Base-by-base conservation (phyloP, 2,888 invertebrate genomes). In the Teleogryllus oceanicus region DNA sequence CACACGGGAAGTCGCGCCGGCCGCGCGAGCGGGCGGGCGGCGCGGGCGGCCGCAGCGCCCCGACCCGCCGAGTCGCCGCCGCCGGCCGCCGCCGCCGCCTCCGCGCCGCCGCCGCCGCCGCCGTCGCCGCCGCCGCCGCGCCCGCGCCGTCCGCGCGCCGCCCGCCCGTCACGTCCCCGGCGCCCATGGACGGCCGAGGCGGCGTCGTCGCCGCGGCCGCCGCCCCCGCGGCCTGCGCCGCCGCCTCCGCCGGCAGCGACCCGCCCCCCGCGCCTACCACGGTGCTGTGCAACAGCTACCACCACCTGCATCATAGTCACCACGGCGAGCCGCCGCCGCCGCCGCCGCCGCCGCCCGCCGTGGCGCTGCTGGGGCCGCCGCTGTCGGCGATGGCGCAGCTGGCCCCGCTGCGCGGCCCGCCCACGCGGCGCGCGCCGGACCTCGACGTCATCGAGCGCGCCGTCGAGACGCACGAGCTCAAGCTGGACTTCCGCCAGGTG, bases 371-470 rank as follows among this genome's bases (percentile, higher is more conserved):
- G n/a, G 62, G 37, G 37, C 37, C 62, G 13, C 62, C 62, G 62
- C n/a, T 62, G 62, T n/a, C 62, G 11, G n/a, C 62, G 62, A 13
- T n/a, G 62, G 16, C 62, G 16, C 16, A 13, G 62, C 62, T n/a
- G 62, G 16, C 62, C 16, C 62, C 62, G 62, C 62, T n/a, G n/a
- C 62, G 16, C 13, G 16, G 16, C 16, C 62, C 13, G 62, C 13
- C n/a, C 62, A 18, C n/a, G 16, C 62, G 62, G 5, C 62, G 62
- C 62, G 62, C 62, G 13, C 16, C 62, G 62, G 62, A 62, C n/a
- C 62, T 62, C 16, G 62, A 62, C 62, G 62, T n/a, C 62, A 62
- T 62, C 62, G 62, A 62, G n/a, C 62, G 62, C 62, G 62, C 62
- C 4, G 62, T n/a, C 16, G 62, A 62, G 16, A 3, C 62, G 3